A percentile compares a stretch with the other conserved stretches of the same genome.
Conservation (phyloP, 2,113 vertebrate species). For the Tylochromis polylepis region DNA sequence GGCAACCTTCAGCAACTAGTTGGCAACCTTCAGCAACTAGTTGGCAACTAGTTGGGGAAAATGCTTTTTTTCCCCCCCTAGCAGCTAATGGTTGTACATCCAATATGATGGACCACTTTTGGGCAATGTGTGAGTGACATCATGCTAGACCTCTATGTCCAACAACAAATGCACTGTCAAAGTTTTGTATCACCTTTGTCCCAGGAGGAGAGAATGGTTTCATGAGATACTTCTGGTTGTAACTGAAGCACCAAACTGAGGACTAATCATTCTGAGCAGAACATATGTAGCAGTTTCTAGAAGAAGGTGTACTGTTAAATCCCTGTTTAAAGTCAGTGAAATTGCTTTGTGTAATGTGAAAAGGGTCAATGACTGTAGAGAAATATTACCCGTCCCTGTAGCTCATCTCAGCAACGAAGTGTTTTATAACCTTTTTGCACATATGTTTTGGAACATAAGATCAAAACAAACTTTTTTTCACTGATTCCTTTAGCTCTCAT, state of each 20-base stretch:
- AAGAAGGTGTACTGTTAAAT: neutral
- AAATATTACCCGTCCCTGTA: too few relatives aligned
- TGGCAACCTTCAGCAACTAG: neutral
- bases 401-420: too few relatives aligned
- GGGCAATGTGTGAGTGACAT: too few relatives aligned
- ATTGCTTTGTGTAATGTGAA: neutral
- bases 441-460: too few relatives aligned
- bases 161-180: too few relatives aligned
- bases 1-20: too few relatives aligned
- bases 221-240: neutral
- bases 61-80: neutral
- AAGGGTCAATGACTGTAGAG: neutral
- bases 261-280: neutral
- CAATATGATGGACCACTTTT: neutral
- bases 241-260: neutral
- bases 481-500: neutral
- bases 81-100: neutral
- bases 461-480: neutral
- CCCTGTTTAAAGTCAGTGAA: too few relatives aligned
- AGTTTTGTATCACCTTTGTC: neutral
- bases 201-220: neutral
- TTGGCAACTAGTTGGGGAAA: neutral
- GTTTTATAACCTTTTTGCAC: too few relatives aligned
- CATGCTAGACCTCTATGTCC: too few relatives aligned
- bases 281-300: neutral